These are phyloP conservation scores for Bombus pascuorum DNA, from an alignment of 1,140 invertebrate species.

Conservation along the genomic window DNA sequence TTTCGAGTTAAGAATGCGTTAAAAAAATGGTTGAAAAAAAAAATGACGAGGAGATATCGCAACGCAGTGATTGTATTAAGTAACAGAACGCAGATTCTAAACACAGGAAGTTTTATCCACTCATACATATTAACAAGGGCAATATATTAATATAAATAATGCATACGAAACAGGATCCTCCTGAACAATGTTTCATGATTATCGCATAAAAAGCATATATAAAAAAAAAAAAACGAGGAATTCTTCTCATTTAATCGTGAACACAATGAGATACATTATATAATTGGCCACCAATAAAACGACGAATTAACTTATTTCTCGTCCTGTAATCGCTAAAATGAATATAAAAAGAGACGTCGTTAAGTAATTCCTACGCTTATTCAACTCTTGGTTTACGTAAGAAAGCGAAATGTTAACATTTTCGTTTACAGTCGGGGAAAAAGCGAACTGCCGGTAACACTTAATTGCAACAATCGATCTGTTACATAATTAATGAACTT, in stretches of 20 bases:
- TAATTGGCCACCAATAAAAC: conserved; percentile 21
- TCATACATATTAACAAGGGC: conserved; percentile 19
- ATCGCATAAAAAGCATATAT: too few relatives aligned
- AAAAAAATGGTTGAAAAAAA: background rate
- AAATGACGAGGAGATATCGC: background rate
- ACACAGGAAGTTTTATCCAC: background rate
- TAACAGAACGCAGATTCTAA: background rate
- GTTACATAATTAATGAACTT: conserved; percentile 43
- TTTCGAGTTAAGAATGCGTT: background rate
- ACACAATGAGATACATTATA: conserved; percentile 6
- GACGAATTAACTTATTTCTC: conserved; percentile 13
- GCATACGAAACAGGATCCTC: background rate
- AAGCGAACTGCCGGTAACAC: background rate
- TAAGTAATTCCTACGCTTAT: conserved; percentile 17
- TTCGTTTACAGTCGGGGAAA: background rate
- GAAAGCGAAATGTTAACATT: conserved; percentile 16
- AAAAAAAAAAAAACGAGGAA: background rate
- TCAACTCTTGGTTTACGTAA: conserved; percentile 23
- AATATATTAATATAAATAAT: conserved; percentile 21
- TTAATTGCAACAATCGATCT: conserved; percentile 38
- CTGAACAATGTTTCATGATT: background rate
- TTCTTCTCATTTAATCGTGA: background rate
- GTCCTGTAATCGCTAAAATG: background rate
- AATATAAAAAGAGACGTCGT: background rate
- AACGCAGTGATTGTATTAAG: background rate